A percentile compares a stretch with the other conserved stretches of the same genome.
Conservation (phyloP, 2,113 vertebrate genomes). For the Pelmatolapia mariae region DNA sequence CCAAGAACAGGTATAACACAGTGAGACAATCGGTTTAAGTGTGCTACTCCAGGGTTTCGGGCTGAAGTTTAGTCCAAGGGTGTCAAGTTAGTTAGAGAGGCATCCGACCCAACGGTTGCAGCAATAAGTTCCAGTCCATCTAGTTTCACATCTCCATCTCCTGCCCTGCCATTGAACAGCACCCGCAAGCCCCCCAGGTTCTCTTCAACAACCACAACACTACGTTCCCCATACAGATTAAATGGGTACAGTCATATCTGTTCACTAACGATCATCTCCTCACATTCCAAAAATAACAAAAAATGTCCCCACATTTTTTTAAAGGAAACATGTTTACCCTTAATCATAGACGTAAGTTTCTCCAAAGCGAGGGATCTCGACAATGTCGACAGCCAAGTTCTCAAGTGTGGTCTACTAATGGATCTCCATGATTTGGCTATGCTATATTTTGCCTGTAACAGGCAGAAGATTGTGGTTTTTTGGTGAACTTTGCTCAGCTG, state of each 20-base stretch:
- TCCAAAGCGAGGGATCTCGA: rapidly evolving
- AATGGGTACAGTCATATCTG: rapidly evolving
- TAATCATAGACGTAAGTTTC: neutral
- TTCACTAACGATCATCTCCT: neutral
- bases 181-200: neutral
- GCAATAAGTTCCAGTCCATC: rapidly evolving
- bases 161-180: neutral
- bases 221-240: neutral
- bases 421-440: neutral
- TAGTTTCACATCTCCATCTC: neutral
- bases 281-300: neutral
- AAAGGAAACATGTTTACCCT: neutral
- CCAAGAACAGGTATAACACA: neutral
- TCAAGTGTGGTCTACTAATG: rapidly evolving
- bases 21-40: neutral
- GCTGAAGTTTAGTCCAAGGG: neutral
- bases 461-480: no score
- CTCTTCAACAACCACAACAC: rapidly evolving
- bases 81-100: neutral
- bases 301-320: neutral
- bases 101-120: neutral
- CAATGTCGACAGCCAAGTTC: neutral
- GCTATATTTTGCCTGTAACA: no score
- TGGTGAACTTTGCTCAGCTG: no score
- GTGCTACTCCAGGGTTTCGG: neutral